Evolutionary conservation across 1,140 invertebrate genomes (phyloP).

Genomic region (Diorhabda elongata): DNA sequence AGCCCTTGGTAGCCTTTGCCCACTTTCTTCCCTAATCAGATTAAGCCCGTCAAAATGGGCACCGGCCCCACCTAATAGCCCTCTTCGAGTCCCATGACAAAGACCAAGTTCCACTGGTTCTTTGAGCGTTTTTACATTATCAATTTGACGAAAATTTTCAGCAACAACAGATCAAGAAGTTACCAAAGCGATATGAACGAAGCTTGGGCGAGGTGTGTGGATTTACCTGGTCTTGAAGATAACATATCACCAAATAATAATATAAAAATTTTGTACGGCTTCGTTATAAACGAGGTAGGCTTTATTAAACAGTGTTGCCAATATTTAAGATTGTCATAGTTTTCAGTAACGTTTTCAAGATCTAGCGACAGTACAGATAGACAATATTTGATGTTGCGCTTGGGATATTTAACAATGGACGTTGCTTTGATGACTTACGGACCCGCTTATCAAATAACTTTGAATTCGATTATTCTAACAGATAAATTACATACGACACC

Average conservation of each 20-base stretch:
- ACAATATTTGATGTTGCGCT: constrained; percentile 70
- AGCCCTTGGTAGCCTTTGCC: too few relatives aligned
- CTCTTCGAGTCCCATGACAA: too few relatives aligned
- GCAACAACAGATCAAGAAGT: constrained; percentile 22
- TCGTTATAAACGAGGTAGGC: constrained; percentile 66
- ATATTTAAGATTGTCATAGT: constrained; percentile 25
- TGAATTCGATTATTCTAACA: constrained; percentile 68
- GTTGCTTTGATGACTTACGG: constrained; percentile 75
- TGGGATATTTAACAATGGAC: constrained; percentile 68
- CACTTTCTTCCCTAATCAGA: too few relatives aligned
- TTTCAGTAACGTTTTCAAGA: constrained; percentile 50
- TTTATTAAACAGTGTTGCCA: not conserved
- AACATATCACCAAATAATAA: constrained; percentile 75
- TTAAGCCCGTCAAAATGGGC: too few relatives aligned
- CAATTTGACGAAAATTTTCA: constrained; percentile 18
- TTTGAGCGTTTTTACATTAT: not conserved
- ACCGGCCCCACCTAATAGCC: too few relatives aligned
- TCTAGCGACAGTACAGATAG: constrained; percentile 64
- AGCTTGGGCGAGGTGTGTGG: constrained; percentile 67
- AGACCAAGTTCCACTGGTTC: too few relatives aligned
- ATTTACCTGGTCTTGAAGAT: constrained; percentile 79
- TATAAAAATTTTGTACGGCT: constrained; percentile 66
- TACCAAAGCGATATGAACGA: constrained; percentile 49
- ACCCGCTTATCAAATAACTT: constrained; percentile 69
- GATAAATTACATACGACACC: constrained; percentile 74